Evolutionary conservation across 35 echinoderm and acorn worm genomes (phyloP).

Genomic region (Amphiura filiformis): DNA sequence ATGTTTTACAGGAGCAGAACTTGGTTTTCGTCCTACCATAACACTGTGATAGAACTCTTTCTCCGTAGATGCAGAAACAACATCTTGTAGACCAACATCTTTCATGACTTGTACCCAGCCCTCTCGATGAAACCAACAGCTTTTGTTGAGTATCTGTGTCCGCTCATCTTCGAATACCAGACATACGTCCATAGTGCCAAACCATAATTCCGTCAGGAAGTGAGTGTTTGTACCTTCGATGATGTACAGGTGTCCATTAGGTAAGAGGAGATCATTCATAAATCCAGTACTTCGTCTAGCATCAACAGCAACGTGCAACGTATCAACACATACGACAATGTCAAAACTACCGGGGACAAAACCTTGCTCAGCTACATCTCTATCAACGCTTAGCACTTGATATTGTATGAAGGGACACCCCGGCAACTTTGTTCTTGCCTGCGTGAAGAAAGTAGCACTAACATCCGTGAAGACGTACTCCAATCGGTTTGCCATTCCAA

Average conservation of each 20-base stretch:
- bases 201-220: conserved; percentile 82
- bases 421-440: conserved; percentile 52
- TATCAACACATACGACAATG: conserved; percentile 79
- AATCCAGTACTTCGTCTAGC: conserved; percentile 51
- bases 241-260: conserved; percentile 74
- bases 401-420: conserved; percentile 84
- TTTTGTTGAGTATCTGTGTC: conserved; percentile 39
- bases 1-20: too few species aligned
- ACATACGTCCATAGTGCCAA: conserved; percentile 85
- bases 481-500: conserved; percentile 57
- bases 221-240: conserved; percentile 72
- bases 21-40: conserved; percentile 49
- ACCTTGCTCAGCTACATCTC: conserved; percentile 70
- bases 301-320: conserved; percentile 77
- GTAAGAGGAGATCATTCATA: conserved; percentile 68
- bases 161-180: conserved; percentile 80
- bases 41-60: conserved; percentile 87
- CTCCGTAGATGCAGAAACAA: conserved; percentile 61
- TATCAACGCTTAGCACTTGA: conserved; percentile 87
- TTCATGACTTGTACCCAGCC: conserved; percentile 55
- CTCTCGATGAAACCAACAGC: conserved; percentile 68
- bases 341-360: conserved; percentile 85
- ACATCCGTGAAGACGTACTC: conserved; percentile 97
- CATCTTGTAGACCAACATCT: conserved; percentile 67
- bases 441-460: conserved; percentile 89